Evolutionary conservation across 2,888 invertebrate species (phyloP).

Genomic region (Melangyna quadrimaculata): DNA sequence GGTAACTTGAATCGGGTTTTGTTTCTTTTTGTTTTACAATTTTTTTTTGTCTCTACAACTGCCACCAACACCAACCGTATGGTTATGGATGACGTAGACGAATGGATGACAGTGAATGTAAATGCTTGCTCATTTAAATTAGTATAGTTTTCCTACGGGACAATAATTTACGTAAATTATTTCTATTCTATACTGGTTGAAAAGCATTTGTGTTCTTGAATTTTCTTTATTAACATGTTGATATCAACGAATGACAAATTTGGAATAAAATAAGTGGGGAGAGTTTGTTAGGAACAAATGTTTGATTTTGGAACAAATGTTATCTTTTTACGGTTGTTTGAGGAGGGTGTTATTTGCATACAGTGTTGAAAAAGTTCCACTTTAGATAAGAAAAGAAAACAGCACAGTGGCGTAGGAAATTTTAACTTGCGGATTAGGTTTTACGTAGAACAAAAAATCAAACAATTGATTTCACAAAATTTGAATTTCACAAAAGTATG

Average conservation of each 20-base stretch:
- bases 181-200: neutral
- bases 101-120: conserved; percentile 6
- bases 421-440: neutral
- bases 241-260: neutral
- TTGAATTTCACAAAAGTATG: too few relatives aligned
- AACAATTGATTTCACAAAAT: too few relatives aligned
- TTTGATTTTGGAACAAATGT: neutral
- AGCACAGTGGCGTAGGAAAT: neutral
- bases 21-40: neutral
- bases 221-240: neutral
- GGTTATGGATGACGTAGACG: conserved; percentile 19
- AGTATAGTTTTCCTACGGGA: neutral
- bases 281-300: neutral
- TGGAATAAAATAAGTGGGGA: neutral
- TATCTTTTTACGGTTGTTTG: neutral
- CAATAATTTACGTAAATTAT: neutral
- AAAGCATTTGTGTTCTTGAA: neutral
- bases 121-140: neutral
- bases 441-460: neutral
- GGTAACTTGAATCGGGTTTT: conserved; percentile 31
- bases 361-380: neutral
- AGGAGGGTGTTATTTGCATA: neutral
- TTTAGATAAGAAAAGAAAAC: neutral
- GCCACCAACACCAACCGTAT: neutral
- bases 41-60: too few relatives aligned